These are phyloP conservation scores for Melanostoma scalare DNA, from an alignment of 2,888 invertebrate species.

Conservation along the genomic window DNA sequence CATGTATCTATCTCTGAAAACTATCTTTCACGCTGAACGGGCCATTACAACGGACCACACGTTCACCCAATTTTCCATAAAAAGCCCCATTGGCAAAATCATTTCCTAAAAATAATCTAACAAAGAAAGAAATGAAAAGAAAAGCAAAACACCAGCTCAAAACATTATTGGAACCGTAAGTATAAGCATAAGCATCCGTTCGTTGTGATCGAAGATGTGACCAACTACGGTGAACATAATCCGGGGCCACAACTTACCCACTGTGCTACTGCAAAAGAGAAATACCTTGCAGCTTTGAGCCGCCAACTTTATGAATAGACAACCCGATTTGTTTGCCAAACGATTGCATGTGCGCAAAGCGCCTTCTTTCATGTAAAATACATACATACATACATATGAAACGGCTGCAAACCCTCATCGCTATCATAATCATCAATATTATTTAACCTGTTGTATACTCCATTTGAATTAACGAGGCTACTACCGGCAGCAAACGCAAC, in stretches of 20 bases:
- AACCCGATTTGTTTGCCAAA: constrained; percentile 54
- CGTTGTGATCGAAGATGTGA: constrained; percentile 40
- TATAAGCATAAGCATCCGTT: constrained; percentile 30
- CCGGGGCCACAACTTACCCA: constrained; percentile 36
- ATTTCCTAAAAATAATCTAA: constrained; percentile 59
- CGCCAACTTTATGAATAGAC: constrained; percentile 30
- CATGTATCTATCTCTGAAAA: constrained; percentile 44
- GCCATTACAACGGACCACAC: constrained; percentile 53
- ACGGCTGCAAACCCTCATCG: constrained; percentile 37
- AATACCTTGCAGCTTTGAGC: background rate
- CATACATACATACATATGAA: background rate
- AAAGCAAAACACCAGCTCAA: background rate
- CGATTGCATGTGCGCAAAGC: constrained; percentile 41
- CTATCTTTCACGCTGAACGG: constrained; percentile 44
- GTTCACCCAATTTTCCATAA: constrained; percentile 66
- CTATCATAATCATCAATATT: constrained; percentile 69
- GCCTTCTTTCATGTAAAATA: constrained; percentile 8
- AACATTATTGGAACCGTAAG: constrained; percentile 27
- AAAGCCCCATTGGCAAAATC: constrained; percentile 51
- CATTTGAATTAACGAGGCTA: constrained; percentile 63
- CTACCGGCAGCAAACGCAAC: constrained; percentile 56
- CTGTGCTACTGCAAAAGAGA: constrained; percentile 36
- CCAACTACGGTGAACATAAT: constrained; percentile 22
- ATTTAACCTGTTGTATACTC: constrained; percentile 63
- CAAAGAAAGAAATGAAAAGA: background rate